Evolutionary conservation across 2,888 invertebrate genomes (phyloP), one percentile per base, ranked within the genome.

Genomic region (Dromius quadrimaculatus): DNA sequence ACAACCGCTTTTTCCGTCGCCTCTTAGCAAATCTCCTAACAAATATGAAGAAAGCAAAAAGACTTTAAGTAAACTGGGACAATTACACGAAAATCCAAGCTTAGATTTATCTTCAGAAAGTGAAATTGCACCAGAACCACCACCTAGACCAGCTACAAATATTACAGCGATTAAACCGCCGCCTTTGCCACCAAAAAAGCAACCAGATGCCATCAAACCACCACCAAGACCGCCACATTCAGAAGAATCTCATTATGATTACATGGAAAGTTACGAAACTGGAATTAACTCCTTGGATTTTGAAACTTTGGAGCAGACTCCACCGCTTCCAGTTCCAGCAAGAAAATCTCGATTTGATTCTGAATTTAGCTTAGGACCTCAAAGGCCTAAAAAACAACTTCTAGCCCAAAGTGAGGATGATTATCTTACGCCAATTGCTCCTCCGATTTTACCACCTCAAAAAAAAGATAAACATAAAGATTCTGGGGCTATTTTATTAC

Each of bases 101-200:
- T 75, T 81, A 63, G 81, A 82, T 71, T 76, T 81, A 64, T 81
- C 80, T 1, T 81, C 81, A 1, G 82, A 81, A 73, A 79, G 80
- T 2, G 82, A 82, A 71, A 77, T 78, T 69, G 86, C 87, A 77
- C 92, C 83, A 75, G 91, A 83, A 76, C 89, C 89, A 11, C 92
- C 92, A 0, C 92, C 92, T 0, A 85, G 92, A 4, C 87, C 90
- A 2, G 85, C 87, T 0, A 85, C 87, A 11, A 88, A 87, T 80
- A 85, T 87, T 75, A 79, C 83, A 9, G 83, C 88, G 61, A 85
- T 87, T 3, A 90, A 90, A 77, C 92, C 92, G 1, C 91, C 91
- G 1, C 92, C 92, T 1, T 81, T 92, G 79, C 86, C 91, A 15
- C 92, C 92, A 9, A 91, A 91, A 78, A 90, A 90, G 74, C 87